phyloP scores from a whole-genome alignment of 2,113 vertebrate species.

The Hydropotes inermis region DNA sequence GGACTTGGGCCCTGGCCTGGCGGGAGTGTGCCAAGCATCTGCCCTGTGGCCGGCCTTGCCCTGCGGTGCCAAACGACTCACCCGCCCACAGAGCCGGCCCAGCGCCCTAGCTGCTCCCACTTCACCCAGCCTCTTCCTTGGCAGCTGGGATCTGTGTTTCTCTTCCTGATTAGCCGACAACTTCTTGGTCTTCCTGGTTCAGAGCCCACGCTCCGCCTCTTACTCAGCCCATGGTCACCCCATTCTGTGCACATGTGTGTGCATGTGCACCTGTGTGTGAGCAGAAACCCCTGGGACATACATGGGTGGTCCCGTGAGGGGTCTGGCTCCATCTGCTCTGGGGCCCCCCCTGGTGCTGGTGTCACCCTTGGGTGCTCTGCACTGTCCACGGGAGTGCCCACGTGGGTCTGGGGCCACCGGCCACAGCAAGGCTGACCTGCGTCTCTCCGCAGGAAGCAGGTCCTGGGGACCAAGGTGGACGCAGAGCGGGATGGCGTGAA shows the following conservation, averaged over 20 bases:
- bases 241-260: not conserved
- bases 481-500: conserved; percentile 94
- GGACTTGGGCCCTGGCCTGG: not conserved
- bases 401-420: not conserved
- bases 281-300: not conserved
- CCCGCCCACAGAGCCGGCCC: not conserved
- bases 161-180: not conserved
- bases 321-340: not conserved
- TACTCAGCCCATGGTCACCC: not conserved
- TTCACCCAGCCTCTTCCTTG: not conserved
- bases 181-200: not conserved
- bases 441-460: conserved; percentile 85
- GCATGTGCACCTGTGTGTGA: not conserved
- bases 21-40: not conserved
- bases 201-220: not conserved
- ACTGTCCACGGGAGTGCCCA: not conserved
- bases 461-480: conserved; percentile 92
- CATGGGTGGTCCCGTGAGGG: not conserved
- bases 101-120: not conserved
- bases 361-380: not conserved
- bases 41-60: not conserved
- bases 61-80: not conserved
- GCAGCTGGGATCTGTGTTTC: not conserved
- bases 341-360: not conserved
- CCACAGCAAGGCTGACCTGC: not conserved